Conservation (phyloP, 2,888 invertebrate species). For the Plebejus anna region DNA sequence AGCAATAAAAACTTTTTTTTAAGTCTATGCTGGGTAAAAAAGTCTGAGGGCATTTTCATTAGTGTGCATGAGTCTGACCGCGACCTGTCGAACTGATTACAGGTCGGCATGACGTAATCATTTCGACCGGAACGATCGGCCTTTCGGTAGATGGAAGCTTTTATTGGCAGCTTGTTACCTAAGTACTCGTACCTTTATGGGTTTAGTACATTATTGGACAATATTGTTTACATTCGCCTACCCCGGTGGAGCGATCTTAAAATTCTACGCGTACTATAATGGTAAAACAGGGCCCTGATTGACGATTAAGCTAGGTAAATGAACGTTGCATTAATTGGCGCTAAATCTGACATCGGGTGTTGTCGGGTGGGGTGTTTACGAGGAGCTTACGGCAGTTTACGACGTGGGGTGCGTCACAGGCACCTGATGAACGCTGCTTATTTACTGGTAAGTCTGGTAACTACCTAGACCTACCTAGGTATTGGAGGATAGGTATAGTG, state of each 20-base stretch:
- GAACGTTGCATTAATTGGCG: slow-evolving; percentile 29
- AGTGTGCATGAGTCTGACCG: no score
- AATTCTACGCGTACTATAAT: not conserved
- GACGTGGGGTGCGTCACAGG: slow-evolving; percentile 32
- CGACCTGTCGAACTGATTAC: no score
- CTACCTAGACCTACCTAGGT: not conserved
- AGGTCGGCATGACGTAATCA: no score
- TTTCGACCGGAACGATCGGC: no score
- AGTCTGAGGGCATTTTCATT: no score
- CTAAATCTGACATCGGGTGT: slow-evolving; percentile 32
- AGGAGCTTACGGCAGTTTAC: slow-evolving; percentile 18
- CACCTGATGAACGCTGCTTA: slow-evolving; percentile 33
- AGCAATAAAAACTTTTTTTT: no score
- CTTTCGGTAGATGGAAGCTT: no score
- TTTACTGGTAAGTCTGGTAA: slow-evolving; percentile 28
- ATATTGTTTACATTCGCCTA: no score
- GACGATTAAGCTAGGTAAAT: slow-evolving; percentile 14
- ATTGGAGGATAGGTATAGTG: not conserved
- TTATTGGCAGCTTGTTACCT: no score
- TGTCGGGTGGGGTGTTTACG: slow-evolving; percentile 33
- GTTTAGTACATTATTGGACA: no score
- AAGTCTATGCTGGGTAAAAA: no score
- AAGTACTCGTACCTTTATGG: no score
- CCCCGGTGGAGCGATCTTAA: not conserved
- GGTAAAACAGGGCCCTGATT: not conserved